Base-by-base conservation (phyloP, 2,113 vertebrate species). In the Cyanoliseus patagonus region DNA sequence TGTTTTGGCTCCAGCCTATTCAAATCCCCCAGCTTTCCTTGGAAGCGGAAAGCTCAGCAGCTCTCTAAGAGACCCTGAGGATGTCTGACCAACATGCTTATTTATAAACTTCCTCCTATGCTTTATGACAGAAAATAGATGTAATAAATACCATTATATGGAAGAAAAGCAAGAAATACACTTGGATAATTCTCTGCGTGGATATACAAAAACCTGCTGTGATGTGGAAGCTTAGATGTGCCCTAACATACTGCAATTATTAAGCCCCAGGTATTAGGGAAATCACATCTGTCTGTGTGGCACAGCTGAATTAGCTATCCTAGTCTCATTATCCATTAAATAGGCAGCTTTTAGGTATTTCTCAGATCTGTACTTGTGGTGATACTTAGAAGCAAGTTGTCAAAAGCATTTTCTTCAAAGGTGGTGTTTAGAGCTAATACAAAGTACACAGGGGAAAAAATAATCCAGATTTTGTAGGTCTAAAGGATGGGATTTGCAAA, bases 251-350 rank as follows among this genome's bases (percentile, higher is more conserved):
- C 63, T 4, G 4, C 47, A 91, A 73, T 69, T 94, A 79, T 76
- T 92, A 95, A 96, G 18, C n/a, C n/a, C 20, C 69, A 79, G 77
- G 88, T 94, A 94, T 94, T 82, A 96, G 62, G 67, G 74, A 97
- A 94, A 95, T 91, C 83, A 67, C n/a, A 92, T 87, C 78, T 88
- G 69, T 35, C 77, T 62, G 27, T 69, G 66, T 53, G 35, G 53
- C 77, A 62, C 57, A 83, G 77, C 57, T 70, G 85, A 95, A 88
- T 93, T 94, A 93, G n/a, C 1, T 12, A 78, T 80, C 67, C 67
- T 57, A 44, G 44, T 70, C 57, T 91, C 70, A 77, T 90, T 79
- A 85, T 61, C n/a, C 44, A 83, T 25, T 91, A 89, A 92, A 67
- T 14, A 87, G 64, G 33, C 37, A 90, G 76, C n/a, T 93, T 87